Base-by-base conservation (phyloP, 2,797 vertebrate genomes). In the Acipenser transmontanus region DNA sequence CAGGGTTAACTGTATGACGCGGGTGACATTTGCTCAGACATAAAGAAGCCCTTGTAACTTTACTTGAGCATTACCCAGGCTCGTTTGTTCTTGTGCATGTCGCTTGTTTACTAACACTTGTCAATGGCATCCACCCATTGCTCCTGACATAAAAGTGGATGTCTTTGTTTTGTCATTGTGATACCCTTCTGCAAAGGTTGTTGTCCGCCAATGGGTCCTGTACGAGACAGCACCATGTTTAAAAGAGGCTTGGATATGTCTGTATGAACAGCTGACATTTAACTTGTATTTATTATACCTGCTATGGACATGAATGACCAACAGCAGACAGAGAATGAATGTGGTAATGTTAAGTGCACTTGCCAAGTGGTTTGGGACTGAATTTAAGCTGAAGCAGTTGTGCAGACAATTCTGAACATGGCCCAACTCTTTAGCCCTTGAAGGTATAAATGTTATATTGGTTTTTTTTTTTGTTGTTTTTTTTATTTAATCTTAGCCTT, bases 21-120 rank as follows among this genome's bases (percentile, higher is more conserved):
- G 75, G 70, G 63, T 70, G 80, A 77, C 77, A 72, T 84, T 84
- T 78, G 76, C 74, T 79, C 71, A 57, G 50, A 68, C 79, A 74
- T 75, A 79, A 80, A 84, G 78, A 67, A 69, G 66, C 54, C 73
- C 75, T 79, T 73, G 74, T 76, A 76, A 78, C 71, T 77, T 81
- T 74, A 79, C 77, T 76, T 49, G 77, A 75, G 67, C 76, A 74
- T 69, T 71, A 71, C 65, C 72, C 71, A 68, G 69, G 67, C 62
- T 49, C 0, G 0, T 70, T 74, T 70, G 70, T 64, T 70, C 65
- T 34, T 7, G 12, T 0, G 10, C 67, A 70, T 47, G 63, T 75
- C 50, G 1, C 47, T 50, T 74, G 73, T 50, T 68, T 65, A 74
- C 73, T 62, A 70, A 71, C 49, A 34, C 70, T 82, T 76, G 72